A percentile compares a stretch with the other conserved stretches of the same genome.
These are phyloP conservation scores for Drosophila watanabei DNA, from an alignment of 1,140 invertebrate species.

Conservation along the genomic window DNA sequence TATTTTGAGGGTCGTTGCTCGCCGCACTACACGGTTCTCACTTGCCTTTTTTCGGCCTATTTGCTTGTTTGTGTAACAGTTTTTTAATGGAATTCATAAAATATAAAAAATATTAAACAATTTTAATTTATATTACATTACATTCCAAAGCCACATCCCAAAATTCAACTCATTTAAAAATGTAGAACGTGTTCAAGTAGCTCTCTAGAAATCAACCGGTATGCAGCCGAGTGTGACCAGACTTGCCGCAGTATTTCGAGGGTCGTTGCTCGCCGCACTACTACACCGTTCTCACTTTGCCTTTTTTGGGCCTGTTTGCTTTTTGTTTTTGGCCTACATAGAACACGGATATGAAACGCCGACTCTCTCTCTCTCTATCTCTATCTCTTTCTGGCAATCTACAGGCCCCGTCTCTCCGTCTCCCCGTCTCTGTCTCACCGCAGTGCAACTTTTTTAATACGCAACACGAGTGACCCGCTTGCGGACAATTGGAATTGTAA, in stretches of 20 bases:
- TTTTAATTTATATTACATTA: no score
- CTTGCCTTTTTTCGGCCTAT: no score
- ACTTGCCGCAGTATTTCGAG: not conserved
- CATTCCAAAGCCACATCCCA: no score
- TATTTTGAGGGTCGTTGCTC: no score
- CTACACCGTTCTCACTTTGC: constrained; percentile 6
- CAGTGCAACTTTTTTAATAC: constrained; percentile 80
- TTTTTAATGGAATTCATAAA: no score
- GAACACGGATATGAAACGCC: constrained; percentile 52
- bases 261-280: not conserved
- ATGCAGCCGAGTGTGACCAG: not conserved
- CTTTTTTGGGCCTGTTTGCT: constrained; percentile 22
- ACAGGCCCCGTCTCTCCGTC: not conserved
- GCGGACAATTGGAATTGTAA: constrained; percentile 83
- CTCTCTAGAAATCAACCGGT: not conserved
- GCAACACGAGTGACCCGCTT: constrained; percentile 83
- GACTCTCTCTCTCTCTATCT: constrained; percentile 12
- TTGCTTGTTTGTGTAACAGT: no score
- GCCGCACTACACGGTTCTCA: no score
- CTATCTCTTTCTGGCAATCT: constrained; percentile 21
- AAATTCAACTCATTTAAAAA: not conserved
- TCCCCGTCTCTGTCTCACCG: constrained; percentile 44
- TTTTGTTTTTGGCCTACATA: constrained; percentile 57
- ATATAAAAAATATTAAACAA: no score
- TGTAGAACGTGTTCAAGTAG: not conserved